phyloP scores from a whole-genome alignment of 1,140 invertebrate genomes.

The Hirudo medicinalis region DNA sequence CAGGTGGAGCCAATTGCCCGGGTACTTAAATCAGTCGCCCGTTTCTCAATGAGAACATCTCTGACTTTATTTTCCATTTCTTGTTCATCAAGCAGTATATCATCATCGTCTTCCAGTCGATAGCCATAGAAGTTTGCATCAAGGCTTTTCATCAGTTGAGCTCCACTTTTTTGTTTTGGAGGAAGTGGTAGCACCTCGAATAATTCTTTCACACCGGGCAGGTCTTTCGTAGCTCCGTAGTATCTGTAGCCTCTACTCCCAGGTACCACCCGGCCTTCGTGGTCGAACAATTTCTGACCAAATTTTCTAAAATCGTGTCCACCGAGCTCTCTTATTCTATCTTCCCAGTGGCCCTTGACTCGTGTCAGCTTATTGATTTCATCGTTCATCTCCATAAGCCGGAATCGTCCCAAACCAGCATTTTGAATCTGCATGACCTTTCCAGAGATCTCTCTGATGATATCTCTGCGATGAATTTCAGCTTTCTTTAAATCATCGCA shows the following conservation, averaged over 20 bases:
- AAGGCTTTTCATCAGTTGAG: conserved; percentile 92
- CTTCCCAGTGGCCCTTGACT: conserved; percentile 90
- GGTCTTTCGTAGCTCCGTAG: conserved; percentile 95
- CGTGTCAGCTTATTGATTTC: conserved; percentile 95
- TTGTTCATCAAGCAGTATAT: conserved; percentile 73
- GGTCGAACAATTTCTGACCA: conserved; percentile 84
- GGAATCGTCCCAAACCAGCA: conserved; percentile 91
- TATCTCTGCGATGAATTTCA: conserved; percentile 87
- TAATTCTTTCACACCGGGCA: conserved; percentile 89
- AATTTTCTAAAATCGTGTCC: conserved; percentile 80
- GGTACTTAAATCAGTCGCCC: no score
- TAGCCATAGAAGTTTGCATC: conserved; percentile 98
- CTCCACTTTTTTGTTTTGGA: conserved; percentile 74
- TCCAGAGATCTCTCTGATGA: conserved; percentile 88
- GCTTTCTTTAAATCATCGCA: conserved; percentile 75
- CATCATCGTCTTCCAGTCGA: conserved; percentile 91
- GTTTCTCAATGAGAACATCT: no score
- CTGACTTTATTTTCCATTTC: conserved; percentile 56
- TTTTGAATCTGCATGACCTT: conserved; percentile 99
- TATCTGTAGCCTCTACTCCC: conserved; percentile 90
- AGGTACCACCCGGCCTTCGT: conserved; percentile 83
- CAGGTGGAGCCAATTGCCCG: no score
- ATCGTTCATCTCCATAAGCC: conserved; percentile 93
- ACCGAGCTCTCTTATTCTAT: conserved; percentile 81
- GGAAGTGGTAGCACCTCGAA: conserved; percentile 75